These are phyloP conservation scores for Drosophila tripunctata DNA, from an alignment of 2,888 invertebrate genomes.

Conservation along the genomic window DNA sequence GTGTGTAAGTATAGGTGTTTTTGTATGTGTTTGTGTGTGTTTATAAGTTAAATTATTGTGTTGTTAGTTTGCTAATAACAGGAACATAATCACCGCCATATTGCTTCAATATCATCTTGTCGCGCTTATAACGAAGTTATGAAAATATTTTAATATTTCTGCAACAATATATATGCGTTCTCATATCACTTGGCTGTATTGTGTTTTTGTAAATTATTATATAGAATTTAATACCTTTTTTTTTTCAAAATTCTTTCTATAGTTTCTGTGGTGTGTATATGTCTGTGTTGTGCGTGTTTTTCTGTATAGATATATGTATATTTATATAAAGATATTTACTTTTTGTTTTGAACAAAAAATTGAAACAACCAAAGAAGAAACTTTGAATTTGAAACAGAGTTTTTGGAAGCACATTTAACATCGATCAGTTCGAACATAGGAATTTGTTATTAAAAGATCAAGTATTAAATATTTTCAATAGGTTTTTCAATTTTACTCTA, in stretches of 20 bases:
- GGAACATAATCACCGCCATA: conserved; percentile 84
- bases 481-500: conserved; percentile 36
- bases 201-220: background rate
- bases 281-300: conserved; percentile 30
- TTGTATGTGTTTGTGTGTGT: conserved; percentile 36
- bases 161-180: background rate
- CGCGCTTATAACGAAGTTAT: conserved; percentile 34
- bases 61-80: conserved; percentile 52
- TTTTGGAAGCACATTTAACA: conserved; percentile 75
- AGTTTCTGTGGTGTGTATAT: conserved; percentile 14
- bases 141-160: background rate
- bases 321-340: too few species aligned
- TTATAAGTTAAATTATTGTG: conserved; percentile 44
- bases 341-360: conserved; percentile 27
- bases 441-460: conserved; percentile 33
- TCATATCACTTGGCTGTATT: background rate
- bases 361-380: conserved; percentile 45
- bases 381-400: conserved; percentile 63
- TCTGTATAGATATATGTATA: too few species aligned
- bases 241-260: background rate
- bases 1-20: conserved; percentile 22
- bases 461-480: conserved; percentile 35
- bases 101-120: conserved; percentile 83
- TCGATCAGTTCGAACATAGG: conserved; percentile 69
- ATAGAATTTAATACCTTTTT: background rate